Conservation (phyloP, 2,113 vertebrate species). For the Ceyx margarethae region DNA sequence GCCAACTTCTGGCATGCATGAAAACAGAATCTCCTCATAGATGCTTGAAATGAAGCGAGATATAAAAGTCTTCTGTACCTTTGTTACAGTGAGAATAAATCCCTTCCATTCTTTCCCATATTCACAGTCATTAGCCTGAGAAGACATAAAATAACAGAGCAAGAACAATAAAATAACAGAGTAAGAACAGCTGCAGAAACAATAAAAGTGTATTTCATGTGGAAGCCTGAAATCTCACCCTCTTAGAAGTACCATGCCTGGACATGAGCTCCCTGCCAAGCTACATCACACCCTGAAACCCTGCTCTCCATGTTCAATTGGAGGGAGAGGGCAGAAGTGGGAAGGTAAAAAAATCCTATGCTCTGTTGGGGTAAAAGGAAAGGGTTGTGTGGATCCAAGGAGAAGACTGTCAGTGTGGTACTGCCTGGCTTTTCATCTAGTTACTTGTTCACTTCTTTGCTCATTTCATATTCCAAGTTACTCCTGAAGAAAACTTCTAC, state of each 20-base stretch:
- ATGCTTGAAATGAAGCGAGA: neutral
- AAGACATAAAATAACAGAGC: neutral
- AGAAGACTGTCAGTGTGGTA: neutral
- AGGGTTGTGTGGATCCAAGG: neutral
- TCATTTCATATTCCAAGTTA: neutral
- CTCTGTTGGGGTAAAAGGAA: neutral
- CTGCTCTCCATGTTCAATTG: neutral
- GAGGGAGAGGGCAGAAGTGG: neutral
- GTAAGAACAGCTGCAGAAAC: neutral
- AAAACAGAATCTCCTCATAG: neutral
- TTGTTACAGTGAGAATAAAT: conserved; percentile 80
- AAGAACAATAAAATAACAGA: neutral
- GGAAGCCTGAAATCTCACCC: neutral
- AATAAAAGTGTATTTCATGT: neutral
- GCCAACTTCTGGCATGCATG: neutral
- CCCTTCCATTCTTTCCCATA: conserved; percentile 80
- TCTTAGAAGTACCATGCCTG: neutral
- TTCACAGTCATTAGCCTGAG: conserved; percentile 76
- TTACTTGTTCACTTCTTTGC: neutral
- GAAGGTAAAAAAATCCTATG: neutral
- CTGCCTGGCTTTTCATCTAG: neutral
- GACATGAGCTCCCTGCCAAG: neutral
- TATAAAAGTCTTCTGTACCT: conserved; percentile 62
- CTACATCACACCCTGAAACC: neutral
- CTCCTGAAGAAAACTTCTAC: neutral